Base-by-base conservation (phyloP, 2,888 invertebrate genomes). In the Drosophila conformis region DNA sequence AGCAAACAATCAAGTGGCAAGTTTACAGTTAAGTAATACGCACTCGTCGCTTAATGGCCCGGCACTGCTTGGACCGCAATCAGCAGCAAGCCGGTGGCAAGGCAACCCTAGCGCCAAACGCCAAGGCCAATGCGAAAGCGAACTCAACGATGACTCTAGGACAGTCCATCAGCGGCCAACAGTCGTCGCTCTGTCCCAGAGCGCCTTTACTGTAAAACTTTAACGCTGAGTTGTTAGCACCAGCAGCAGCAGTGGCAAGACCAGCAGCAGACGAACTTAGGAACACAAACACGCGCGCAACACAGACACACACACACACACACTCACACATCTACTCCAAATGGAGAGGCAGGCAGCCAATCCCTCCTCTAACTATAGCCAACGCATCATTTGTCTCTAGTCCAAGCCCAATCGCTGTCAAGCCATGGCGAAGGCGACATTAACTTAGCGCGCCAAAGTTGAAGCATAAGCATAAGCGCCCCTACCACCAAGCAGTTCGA, bases 151-250 rank as follows among this genome's bases (percentile, higher is more conserved):
- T 33, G 64, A 59, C 40, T 65, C 53, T 48, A 58, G 54, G 84
- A 82, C 87, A 89, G 84, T 89, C 84, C 84, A 89, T 84, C 84
- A 84, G 82, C 51, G 54, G 81, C 69, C 60, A 60, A 52, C 80
- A 64, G 60, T 4, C 63, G 56, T 65, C 71, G 68, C 82, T 69
- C 40, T 73, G 78, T 86, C 85, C 89, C 85, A 76, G 76, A 82
- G 83, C 89, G 76, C 89, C 85, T 87, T 86, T 86, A 89, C 89
- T 89, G 83, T 88, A 86, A 87, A 85, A 86, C 89, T 86, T 86
- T 86, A 87, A 78, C 88, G 83, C 89, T 83, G 88, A 80, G 80
- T 83, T 88, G 86, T 83, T 71, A 73, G 76, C 83, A 71, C 60
- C 75, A 67, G 76, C 73, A 68, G 68, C 63, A 69, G 67, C 77